Evolutionary conservation across 2,797 vertebrate genomes (phyloP).

Genomic region (Amphiprion clarkii): DNA sequence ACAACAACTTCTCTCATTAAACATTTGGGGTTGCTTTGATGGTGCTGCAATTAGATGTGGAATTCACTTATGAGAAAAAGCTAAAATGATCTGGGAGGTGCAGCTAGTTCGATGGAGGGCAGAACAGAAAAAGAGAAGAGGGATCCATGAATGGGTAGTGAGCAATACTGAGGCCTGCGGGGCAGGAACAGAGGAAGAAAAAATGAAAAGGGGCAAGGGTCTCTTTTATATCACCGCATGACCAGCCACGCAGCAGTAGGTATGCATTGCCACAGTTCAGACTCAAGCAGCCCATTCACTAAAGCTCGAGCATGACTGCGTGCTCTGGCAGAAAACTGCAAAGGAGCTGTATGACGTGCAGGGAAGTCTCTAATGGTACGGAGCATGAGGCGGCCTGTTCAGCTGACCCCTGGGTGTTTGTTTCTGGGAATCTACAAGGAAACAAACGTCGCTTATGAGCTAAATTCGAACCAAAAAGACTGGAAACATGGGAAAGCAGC

Average conservation of each 20-base stretch:
- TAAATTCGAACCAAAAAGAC: neutral
- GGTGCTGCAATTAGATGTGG: slow-evolving; percentile 50
- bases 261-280: slow-evolving; percentile 48
- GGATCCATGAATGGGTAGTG: slow-evolving; percentile 25
- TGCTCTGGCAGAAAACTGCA: slow-evolving; percentile 20
- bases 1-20: slow-evolving; percentile 39
- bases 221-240: slow-evolving; percentile 44
- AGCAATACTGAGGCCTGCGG: slow-evolving; percentile 17
- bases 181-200: slow-evolving; percentile 36
- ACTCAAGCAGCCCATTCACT: slow-evolving; percentile 54
- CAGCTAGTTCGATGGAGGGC: slow-evolving; percentile 45
- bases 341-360: slow-evolving; percentile 36
- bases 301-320: slow-evolving; percentile 44
- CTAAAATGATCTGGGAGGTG: slow-evolving; percentile 59
- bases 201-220: slow-evolving; percentile 37
- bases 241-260: slow-evolving; percentile 38
- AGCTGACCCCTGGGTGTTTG: neutral
- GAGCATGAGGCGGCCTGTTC: slow-evolving; percentile 26
- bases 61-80: slow-evolving; percentile 37
- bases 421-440: neutral
- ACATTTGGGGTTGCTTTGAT: slow-evolving; percentile 20
- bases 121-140: slow-evolving; percentile 20
- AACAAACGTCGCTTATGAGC: no score
- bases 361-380: slow-evolving; percentile 28
- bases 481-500: neutral